Conservation (phyloP, 2,113 vertebrate genomes). For the Chlorodrepanis virens region DNA sequence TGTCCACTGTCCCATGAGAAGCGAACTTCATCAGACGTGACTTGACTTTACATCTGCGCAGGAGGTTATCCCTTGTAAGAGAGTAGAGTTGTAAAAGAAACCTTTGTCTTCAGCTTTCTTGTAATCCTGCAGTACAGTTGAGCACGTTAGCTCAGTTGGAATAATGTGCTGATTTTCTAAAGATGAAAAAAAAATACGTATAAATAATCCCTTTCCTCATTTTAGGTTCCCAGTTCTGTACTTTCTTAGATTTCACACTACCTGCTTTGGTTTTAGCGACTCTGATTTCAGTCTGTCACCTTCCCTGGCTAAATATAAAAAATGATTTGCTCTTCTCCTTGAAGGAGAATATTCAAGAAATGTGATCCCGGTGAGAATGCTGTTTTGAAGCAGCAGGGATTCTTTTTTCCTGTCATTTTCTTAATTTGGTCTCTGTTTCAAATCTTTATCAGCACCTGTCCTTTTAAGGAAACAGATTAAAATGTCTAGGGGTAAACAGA, state of each 20-base stretch:
- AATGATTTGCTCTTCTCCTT: constrained; percentile 57
- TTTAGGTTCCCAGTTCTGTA: constrained; percentile 60
- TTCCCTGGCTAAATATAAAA: constrained; percentile 62
- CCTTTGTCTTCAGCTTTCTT: constrained; percentile 79
- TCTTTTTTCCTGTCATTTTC: constrained; percentile 68
- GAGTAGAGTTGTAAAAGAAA: constrained; percentile 83
- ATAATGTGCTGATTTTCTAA: constrained; percentile 78
- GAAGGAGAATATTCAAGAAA: constrained; percentile 74
- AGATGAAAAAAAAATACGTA: constrained; percentile 61
- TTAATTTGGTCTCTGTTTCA: constrained; percentile 69
- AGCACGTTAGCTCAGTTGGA: constrained; percentile 74
- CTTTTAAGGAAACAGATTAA: constrained; percentile 73
- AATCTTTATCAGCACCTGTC: constrained; percentile 64
- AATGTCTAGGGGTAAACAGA: constrained; percentile 58
- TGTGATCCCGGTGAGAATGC: constrained; percentile 63
- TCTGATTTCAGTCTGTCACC: constrained; percentile 66
- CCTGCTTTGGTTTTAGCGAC: constrained; percentile 68
- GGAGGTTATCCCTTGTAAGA: constrained; percentile 85
- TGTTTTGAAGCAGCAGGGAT: constrained; percentile 65
- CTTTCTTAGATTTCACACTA: constrained; percentile 74
- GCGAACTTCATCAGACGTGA: constrained; percentile 80
- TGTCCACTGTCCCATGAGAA: constrained; percentile 68
- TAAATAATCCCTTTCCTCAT: constrained; percentile 67
- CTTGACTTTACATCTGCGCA: constrained; percentile 79
- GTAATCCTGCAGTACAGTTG: constrained; percentile 72